phyloP scores from a whole-genome alignment of 2,113 vertebrate species.

The Gnathochromis pfefferi region DNA sequence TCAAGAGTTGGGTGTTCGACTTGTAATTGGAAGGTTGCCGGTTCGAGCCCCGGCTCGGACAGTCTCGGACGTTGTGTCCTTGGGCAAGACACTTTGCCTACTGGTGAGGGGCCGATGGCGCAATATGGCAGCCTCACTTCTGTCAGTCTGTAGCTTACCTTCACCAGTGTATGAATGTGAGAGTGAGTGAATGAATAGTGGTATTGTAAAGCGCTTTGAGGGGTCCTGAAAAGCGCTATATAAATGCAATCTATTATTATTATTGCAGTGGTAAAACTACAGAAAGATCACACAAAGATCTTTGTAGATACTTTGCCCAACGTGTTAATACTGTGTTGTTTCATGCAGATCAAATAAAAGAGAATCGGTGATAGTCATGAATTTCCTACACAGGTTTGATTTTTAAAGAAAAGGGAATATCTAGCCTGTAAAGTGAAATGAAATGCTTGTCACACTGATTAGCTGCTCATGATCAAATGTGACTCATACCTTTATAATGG shows the following conservation, averaged over 20 bases:
- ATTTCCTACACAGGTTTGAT: neutral
- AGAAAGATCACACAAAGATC: neutral
- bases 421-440: neutral
- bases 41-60: rapidly evolving
- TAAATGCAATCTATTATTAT: no score
- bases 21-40: no score
- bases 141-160: no score
- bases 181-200: no score
- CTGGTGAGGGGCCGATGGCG: no score
- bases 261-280: neutral
- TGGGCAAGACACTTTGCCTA: no score
- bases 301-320: neutral
- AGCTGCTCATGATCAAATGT: neutral
- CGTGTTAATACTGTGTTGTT: neutral
- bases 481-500: neutral
- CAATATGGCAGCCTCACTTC: no score
- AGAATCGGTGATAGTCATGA: neutral
- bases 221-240: no score
- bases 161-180: no score
- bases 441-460: neutral
- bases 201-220: no score
- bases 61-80: no score
- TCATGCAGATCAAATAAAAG: neutral
- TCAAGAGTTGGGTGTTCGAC: no score
- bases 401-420: neutral